Base-by-base conservation (phyloP, 2,888 invertebrate species). In the Subacronicta megacephala region DNA sequence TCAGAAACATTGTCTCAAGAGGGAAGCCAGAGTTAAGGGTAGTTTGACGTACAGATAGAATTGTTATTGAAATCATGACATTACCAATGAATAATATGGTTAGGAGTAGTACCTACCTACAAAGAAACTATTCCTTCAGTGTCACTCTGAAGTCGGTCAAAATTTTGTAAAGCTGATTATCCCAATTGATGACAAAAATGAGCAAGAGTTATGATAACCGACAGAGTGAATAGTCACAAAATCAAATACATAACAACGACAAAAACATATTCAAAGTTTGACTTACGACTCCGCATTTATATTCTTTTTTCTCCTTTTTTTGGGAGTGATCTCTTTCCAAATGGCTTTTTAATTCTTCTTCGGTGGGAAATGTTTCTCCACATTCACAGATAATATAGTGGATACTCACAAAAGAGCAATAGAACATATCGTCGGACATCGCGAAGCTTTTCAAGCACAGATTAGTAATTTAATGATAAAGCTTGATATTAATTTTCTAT, bases 361-460 rank as follows among this genome's bases (percentile, higher is more conserved):
- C 89, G 0, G 83, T 82, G 0, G 88, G 84, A 78, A 90, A 90
- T 15, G 85, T 89, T 64, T 89, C 86, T 0, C 90, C 90, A 37
- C 90, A 90, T 62, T 90, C 88, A 87, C 90, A 89, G 88, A 90
- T 89, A 82, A 90, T 89, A 80, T 89, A 90, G 60, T 90, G 87
- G 61, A 87, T 86, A 77, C 88, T 88, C 61, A 90, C 90, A 69
- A 89, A 88, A 18, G 89, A 86, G 77, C 87, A 87, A 70, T 83
- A 87, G 77, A 86, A 85, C 80, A 81, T 85, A 64, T 85, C 82
- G 45, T 80, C 81, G 56, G 76, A 73, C 75, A 76, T 75, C 38
- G 59, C 49, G 57, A 13, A 45, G 58, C 63, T 60, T 54, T 72
- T 58, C 50, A 71, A 59, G 82, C 86, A 89, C 89, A 89, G 89